Evolutionary conservation across 2,797 vertebrate genomes (phyloP).

Genomic region (Philypnodon macrostomus): DNA sequence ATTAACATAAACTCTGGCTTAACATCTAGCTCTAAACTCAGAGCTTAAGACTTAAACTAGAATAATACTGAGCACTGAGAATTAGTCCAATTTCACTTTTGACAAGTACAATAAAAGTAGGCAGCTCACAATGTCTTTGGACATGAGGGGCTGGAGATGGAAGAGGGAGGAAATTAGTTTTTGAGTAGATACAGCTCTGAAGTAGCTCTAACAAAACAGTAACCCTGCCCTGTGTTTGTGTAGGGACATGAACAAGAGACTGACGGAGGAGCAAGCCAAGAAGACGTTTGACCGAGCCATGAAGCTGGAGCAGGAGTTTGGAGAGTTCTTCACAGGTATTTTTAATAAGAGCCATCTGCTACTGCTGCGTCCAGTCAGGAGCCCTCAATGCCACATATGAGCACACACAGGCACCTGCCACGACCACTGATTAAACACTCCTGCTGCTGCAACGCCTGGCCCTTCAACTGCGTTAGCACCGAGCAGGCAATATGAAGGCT

Average conservation of each 20-base stretch:
- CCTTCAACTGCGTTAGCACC: neutral
- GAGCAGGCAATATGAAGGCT: neutral
- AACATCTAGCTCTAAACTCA: too few relatives aligned
- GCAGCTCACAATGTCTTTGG: too few relatives aligned
- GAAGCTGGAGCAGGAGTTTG: slow-evolving; percentile 98
- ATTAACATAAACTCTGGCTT: too few relatives aligned
- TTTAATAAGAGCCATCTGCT: neutral
- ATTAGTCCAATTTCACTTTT: too few relatives aligned
- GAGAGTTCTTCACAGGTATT: slow-evolving; percentile 96
- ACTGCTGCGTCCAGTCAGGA: neutral
- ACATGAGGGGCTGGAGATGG: too few relatives aligned
- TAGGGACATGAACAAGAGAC: slow-evolving; percentile 97
- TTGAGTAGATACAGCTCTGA: too few relatives aligned
- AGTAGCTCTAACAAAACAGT: neutral
- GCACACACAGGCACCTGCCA: slow-evolving; percentile 1
- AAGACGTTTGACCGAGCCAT: slow-evolving; percentile 92
- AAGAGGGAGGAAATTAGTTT: too few relatives aligned
- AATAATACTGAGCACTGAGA: too few relatives aligned
- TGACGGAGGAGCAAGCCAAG: slow-evolving; percentile 95
- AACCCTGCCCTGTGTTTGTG: neutral
- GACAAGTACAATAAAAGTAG: too few relatives aligned
- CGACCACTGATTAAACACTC: slow-evolving; percentile 1
- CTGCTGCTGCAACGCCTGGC: slow-evolving; percentile 1
- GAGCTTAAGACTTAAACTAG: too few relatives aligned
- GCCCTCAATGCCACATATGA: slow-evolving; percentile 7